Conservation (phyloP, 2,888 invertebrate species). For the Prosopocoilus inquinatus region DNA sequence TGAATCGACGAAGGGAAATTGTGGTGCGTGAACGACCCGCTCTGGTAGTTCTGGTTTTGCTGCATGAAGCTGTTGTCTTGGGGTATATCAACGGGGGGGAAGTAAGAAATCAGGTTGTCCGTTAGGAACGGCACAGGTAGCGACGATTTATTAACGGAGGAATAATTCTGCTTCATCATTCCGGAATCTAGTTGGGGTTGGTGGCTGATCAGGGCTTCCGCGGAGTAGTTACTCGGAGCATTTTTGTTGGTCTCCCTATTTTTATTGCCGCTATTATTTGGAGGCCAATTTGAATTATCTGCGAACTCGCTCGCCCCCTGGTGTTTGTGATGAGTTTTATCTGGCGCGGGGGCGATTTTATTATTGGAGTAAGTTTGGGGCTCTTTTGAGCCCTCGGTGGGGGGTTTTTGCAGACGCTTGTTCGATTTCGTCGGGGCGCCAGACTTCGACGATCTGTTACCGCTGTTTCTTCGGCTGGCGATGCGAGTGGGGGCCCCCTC, state of each 20-base stretch:
- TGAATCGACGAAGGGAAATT: slow-evolving; percentile 37
- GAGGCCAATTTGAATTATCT: background rate
- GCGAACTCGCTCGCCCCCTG: slow-evolving; percentile 4
- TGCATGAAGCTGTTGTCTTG: slow-evolving; percentile 43
- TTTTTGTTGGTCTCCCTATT: slow-evolving; percentile 29
- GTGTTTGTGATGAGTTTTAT: slow-evolving; percentile 10
- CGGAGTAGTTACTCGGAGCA: slow-evolving; percentile 46
- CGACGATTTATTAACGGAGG: slow-evolving; percentile 29
- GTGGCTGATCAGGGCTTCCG: slow-evolving; percentile 48
- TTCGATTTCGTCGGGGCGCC: slow-evolving; percentile 17
- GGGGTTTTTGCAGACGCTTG: slow-evolving; percentile 9
- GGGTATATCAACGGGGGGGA: slow-evolving; percentile 44
- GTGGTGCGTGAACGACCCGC: slow-evolving; percentile 37
- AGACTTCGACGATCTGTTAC: slow-evolving; percentile 30
- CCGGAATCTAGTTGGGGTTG: slow-evolving; percentile 29
- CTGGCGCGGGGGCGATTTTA: slow-evolving; percentile 3
- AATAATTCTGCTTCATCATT: slow-evolving; percentile 13
- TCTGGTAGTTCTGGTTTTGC: slow-evolving; percentile 43
- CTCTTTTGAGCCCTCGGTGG: background rate
- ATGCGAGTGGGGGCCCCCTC: slow-evolving; percentile 33
- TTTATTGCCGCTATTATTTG: slow-evolving; percentile 13
- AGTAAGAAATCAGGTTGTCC: slow-evolving; percentile 46
- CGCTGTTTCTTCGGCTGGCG: slow-evolving; percentile 39
- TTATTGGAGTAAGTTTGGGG: background rate
- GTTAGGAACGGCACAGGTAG: slow-evolving; percentile 40